Base-by-base conservation (phyloP, 1,140 invertebrate species). In the Trichogramma pretiosum region DNA sequence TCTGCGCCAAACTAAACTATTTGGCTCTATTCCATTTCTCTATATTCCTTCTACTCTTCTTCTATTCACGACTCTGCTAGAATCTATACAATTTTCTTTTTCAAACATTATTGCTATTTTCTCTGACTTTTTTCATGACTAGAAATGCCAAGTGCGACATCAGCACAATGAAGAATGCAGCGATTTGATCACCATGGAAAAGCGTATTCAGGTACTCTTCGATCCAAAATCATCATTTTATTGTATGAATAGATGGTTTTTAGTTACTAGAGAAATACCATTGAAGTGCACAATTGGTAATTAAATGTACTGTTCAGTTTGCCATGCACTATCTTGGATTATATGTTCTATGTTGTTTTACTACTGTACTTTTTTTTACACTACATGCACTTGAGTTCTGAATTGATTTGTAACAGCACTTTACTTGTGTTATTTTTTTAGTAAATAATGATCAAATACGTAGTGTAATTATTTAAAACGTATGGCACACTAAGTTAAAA, bases 151-250 rank as follows among this genome's bases (percentile, higher is more conserved):
- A 57, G 89, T 92, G 51, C 80, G 85, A 35, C 89, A 93, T 72
- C 84, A 89, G 59, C 89, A 93, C 69, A 93, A 93, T 70, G 89
- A 93, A 67, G 89, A 92, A 64, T 93, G 89, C 75, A 92, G 84
- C 69, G 89, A 93, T 72, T 77, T 93, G 56, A 85, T 93, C 53
- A 91, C 89, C 37, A 91, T 93, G 89, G 89, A 93, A 72, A 93
- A 93, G 72, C 75, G 89, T 38, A 93, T 92, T 64, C 79, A 81
- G 77, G 78, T 80, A 77, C 46, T 61, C 53, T 50, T 48, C 56
- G 56, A 48, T 53, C 57, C 46, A 42, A 51, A 61, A 55, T 50
- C 43, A 58, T 56, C 57, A 57, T 54, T 46, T 52, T 51, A 56
- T 55, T 54, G 35, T 46, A 50, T 28, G 41, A n/a, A n/a, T n/a